Evolutionary conservation across 1,140 invertebrate species (phyloP).

Genomic region (Rhyacophila brunnea): DNA sequence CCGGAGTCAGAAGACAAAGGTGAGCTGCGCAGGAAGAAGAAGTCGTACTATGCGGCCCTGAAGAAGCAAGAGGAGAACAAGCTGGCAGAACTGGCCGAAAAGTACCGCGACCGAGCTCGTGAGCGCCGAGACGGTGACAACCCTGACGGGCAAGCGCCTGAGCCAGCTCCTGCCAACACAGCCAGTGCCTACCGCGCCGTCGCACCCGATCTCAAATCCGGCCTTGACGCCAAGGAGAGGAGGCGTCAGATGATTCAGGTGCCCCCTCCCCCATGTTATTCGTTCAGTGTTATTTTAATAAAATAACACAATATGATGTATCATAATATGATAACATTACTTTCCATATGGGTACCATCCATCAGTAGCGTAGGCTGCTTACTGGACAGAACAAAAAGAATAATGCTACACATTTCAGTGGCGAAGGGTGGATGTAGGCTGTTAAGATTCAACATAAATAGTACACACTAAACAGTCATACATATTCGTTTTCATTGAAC

Average conservation of each 20-base stretch:
- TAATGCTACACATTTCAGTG: no score
- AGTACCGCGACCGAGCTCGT: constrained; percentile 90
- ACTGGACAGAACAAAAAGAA: no score
- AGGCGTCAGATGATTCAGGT: constrained; percentile 91
- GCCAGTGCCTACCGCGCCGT: constrained; percentile 91
- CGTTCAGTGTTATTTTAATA: no score
- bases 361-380: no score
- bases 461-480: no score
- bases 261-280: no score
- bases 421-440: no score
- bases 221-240: constrained; percentile 93
- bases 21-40: constrained; percentile 77
- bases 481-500: no score
- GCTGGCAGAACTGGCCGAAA: constrained; percentile 91
- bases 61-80: constrained; percentile 96
- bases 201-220: constrained; percentile 90
- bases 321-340: no score
- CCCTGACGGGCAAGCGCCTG: constrained; percentile 77
- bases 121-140: constrained; percentile 89
- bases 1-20: constrained; percentile 61
- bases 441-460: no score
- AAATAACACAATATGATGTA: no score
- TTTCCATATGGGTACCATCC: no score
- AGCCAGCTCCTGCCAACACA: constrained; percentile 81
- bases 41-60: constrained; percentile 90